These are phyloP conservation scores for Xestia ashworthii DNA, from an alignment of 2,888 invertebrate genomes.

Conservation along the genomic window DNA sequence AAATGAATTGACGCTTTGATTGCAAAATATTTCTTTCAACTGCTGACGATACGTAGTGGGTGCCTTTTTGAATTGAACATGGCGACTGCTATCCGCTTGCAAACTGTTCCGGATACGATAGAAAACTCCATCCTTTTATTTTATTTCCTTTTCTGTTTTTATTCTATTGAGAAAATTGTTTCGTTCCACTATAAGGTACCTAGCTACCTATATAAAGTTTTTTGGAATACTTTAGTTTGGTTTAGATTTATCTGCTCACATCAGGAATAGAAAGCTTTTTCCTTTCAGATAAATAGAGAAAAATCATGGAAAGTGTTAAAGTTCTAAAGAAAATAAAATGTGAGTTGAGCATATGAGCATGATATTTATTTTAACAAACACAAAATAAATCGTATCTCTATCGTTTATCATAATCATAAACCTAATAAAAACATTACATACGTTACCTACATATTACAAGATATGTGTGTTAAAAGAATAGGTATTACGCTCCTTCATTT, in stretches of 20 bases:
- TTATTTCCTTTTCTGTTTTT: constrained; percentile 85
- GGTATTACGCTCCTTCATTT: background rate
- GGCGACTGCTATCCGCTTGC: constrained; percentile 87
- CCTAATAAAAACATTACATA: background rate
- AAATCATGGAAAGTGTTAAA: background rate
- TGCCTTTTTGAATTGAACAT: constrained; percentile 79
- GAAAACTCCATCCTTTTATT: constrained; percentile 87
- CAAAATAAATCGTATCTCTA: background rate
- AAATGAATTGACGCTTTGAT: constrained; percentile 49
- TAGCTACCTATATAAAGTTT: constrained; percentile 28
- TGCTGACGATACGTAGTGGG: constrained; percentile 75
- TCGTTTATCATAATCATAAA: background rate
- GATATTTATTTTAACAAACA: background rate
- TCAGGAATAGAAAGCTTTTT: rapidly evolving
- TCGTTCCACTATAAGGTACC: constrained; percentile 70
- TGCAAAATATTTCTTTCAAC: constrained; percentile 33
- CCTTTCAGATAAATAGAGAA: background rate
- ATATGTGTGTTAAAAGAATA: background rate
- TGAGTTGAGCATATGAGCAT: background rate
- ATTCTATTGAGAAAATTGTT: constrained; percentile 84
- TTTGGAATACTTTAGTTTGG: constrained; percentile 27
- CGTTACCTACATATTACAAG: too few species aligned
- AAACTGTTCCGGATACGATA: constrained; percentile 87
- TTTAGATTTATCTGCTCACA: constrained; percentile 13
- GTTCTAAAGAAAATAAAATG: background rate